phyloP scores from a whole-genome alignment of 2,888 invertebrate genomes.

The Trissoscelio sp. region DNA sequence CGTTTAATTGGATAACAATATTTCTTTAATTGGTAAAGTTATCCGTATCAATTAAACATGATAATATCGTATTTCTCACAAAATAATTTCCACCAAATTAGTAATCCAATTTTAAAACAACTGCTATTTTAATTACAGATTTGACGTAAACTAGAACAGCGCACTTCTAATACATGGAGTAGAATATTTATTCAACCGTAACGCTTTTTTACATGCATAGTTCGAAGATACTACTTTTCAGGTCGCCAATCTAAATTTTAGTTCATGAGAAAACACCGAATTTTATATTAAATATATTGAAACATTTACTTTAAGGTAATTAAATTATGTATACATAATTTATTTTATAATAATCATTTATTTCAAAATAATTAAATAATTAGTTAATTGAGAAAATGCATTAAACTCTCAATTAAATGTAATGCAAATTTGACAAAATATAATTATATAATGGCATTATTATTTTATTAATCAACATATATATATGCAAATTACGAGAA shows the following conservation, averaged over 20 bases:
- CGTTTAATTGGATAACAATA: neutral
- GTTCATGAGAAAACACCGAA: neutral
- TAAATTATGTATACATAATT: too few species aligned
- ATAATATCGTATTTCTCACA: neutral
- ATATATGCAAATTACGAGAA: neutral
- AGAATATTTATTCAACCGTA: constrained; percentile 43
- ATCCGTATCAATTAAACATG: neutral
- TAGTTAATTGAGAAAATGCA: too few species aligned
- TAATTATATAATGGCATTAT: too few species aligned
- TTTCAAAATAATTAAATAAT: too few species aligned
- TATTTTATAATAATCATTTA: too few species aligned
- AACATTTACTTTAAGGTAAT: too few species aligned
- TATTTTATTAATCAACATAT: too few species aligned
- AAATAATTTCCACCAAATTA: too few species aligned
- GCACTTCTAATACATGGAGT: constrained; percentile 1
- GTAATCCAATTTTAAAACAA: constrained; percentile 23
- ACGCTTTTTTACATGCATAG: constrained; percentile 25
- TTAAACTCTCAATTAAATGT: too few species aligned
- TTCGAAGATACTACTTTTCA: constrained; percentile 34
- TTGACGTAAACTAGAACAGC: constrained; percentile 6
- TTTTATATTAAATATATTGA: too few species aligned
- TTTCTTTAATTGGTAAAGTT: neutral
- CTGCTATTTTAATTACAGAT: constrained; percentile 31
- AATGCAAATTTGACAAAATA: too few species aligned
- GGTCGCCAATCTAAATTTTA: neutral